These are phyloP conservation scores for Platysternon megacephalum DNA, from an alignment of 2,113 vertebrate species.

Conservation along the genomic window DNA sequence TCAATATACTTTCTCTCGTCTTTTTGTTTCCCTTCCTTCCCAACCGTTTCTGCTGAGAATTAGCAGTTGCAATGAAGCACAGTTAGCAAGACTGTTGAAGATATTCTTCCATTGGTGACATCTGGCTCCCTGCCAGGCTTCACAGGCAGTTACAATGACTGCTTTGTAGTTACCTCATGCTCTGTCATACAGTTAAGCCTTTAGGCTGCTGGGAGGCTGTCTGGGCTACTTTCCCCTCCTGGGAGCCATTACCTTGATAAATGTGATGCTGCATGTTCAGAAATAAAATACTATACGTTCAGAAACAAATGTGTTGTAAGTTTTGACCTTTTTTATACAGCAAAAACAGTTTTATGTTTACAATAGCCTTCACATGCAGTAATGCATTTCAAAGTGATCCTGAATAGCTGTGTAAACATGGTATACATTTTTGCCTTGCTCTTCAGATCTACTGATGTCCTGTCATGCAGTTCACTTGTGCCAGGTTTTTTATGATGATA, in stretches of 20 bases:
- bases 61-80: not conserved
- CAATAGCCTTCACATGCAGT: not conserved
- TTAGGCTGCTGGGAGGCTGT: not conserved
- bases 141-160: not conserved
- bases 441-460: constrained; percentile 39
- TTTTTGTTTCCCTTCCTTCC: constrained; percentile 14
- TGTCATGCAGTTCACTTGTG: constrained; percentile 13
- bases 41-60: not conserved
- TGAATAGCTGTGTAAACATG: not conserved
- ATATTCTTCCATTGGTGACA: not conserved
- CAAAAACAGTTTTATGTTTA: not conserved
- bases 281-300: not conserved
- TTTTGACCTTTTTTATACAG: constrained; percentile 53
- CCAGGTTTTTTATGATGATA: constrained; percentile 26
- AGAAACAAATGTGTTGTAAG: constrained; percentile 48
- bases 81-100: not conserved
- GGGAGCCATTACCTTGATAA: constrained; percentile 37
- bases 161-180: constrained; percentile 33
- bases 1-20: not conserved
- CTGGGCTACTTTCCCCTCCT: not conserved
- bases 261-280: not conserved
- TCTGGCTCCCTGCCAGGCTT: constrained; percentile 1
- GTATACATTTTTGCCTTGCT: constrained; percentile 22
- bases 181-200: constrained; percentile 8
- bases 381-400: constrained; percentile 29